Evolutionary conservation across 2,888 invertebrate genomes (phyloP).

Genomic region (Diabrotica balteata): DNA sequence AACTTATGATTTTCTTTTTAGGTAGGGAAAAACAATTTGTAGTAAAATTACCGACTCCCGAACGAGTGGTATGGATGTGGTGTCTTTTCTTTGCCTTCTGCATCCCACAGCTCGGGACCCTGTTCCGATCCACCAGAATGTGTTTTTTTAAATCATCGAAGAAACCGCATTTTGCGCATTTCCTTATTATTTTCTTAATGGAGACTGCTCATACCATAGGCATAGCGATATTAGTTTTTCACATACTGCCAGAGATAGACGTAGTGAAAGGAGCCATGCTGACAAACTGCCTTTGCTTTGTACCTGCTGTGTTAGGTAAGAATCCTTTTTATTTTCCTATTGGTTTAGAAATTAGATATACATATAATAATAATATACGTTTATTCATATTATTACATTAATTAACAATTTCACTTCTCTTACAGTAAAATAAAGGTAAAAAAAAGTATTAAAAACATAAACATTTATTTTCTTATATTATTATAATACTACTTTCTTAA

Average conservation of each 20-base stretch:
- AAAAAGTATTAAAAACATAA: too few relatives aligned
- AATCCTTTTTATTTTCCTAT: not conserved
- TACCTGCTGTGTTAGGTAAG: slow-evolving; percentile 78
- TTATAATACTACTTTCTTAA: too few relatives aligned
- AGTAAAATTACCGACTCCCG: slow-evolving; percentile 81
- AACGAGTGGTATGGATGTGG: slow-evolving; percentile 94
- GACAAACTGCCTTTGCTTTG: slow-evolving; percentile 92
- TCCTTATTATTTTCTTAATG: slow-evolving; percentile 76
- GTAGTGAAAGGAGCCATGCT: slow-evolving; percentile 95
- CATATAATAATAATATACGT: too few relatives aligned
- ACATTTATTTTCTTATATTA: too few relatives aligned
- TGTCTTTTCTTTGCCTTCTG: slow-evolving; percentile 85
- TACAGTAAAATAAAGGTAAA: too few relatives aligned
- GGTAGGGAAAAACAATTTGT: slow-evolving; percentile 88
- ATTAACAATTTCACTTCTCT: too few relatives aligned
- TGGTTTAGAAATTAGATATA: too few relatives aligned
- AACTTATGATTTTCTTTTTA: slow-evolving; percentile 54
- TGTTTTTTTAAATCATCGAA: slow-evolving; percentile 90
- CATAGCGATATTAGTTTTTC: slow-evolving; percentile 83
- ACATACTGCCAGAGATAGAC: slow-evolving; percentile 89
- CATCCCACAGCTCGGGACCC: slow-evolving; percentile 86
- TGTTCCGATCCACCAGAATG: slow-evolving; percentile 84
- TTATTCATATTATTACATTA: too few relatives aligned
- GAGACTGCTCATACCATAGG: slow-evolving; percentile 92
- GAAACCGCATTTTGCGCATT: slow-evolving; percentile 71